These are phyloP conservation scores for Phorcus lineatus DNA, from an alignment of 2,888 invertebrate species.

Conservation along the genomic window DNA sequence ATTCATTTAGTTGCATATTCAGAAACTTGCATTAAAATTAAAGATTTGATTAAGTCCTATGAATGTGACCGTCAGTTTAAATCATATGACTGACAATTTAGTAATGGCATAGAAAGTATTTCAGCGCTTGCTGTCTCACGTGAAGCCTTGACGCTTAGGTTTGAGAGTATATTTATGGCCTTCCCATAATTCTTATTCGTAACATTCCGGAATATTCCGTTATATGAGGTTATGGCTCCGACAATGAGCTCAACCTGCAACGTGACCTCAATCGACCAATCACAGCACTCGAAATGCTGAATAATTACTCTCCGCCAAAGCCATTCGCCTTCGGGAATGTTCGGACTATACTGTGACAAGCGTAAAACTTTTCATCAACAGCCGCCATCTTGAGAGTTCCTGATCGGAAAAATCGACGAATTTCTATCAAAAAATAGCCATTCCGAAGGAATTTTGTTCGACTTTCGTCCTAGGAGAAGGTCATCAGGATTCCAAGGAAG, in stretches of 20 bases:
- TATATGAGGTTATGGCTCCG: constrained; percentile 34
- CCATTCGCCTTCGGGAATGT: constrained; percentile 69
- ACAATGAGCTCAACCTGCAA: constrained; percentile 26
- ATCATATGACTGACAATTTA: neutral
- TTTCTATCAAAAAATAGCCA: constrained; percentile 33
- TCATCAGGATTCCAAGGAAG: constrained; percentile 40
- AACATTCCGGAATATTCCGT: constrained; percentile 35
- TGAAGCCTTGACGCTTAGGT: constrained; percentile 25
- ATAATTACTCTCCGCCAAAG: constrained; percentile 68
- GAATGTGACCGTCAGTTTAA: too few relatives aligned
- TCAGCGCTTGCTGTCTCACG: neutral
- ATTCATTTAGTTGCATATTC: too few relatives aligned
- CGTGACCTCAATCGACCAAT: constrained; percentile 48
- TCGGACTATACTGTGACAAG: constrained; percentile 88
- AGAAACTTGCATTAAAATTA: too few relatives aligned
- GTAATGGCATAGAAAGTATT: neutral
- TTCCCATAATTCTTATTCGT: constrained; percentile 43
- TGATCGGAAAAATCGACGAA: constrained; percentile 82
- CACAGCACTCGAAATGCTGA: constrained; percentile 44
- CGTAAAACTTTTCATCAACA: constrained; percentile 96
- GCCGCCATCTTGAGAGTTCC: constrained; percentile 94
- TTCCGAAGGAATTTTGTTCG: constrained; percentile 35
- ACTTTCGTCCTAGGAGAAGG: constrained; percentile 34
- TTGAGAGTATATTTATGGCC: constrained; percentile 39
- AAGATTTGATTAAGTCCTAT: too few relatives aligned